Evolutionary conservation across 2,888 invertebrate genomes (phyloP).

Genomic region (Cephus sareptanus): DNA sequence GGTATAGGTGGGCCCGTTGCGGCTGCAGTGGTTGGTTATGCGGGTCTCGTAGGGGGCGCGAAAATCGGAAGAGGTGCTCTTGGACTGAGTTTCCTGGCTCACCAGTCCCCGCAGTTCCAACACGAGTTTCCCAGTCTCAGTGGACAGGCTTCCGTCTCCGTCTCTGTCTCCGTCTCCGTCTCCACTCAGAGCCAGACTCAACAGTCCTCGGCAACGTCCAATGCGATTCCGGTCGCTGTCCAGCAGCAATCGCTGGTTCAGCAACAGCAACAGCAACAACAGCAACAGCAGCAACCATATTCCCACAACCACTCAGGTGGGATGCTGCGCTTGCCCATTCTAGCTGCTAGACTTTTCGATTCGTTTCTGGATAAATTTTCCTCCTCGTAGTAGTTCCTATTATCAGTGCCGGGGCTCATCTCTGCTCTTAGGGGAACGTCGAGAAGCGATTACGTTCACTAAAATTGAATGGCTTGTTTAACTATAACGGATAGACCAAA

Average conservation of each 20-base stretch:
- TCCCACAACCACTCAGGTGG: conserved; percentile 61
- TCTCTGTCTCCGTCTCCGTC: conserved; percentile 50
- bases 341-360: conserved; percentile 40
- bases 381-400: not conserved
- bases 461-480: not conserved
- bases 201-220: conserved; percentile 51
- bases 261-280: conserved; percentile 63
- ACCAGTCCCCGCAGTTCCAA: conserved; percentile 90
- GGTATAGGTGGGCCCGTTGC: conserved; percentile 52
- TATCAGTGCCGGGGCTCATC: not conserved
- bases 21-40: conserved; percentile 67
- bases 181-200: conserved; percentile 55
- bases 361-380: conserved; percentile 14
- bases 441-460: not conserved
- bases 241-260: conserved; percentile 62
- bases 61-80: conserved; percentile 68
- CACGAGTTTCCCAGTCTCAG: conserved; percentile 93
- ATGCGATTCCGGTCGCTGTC: conserved; percentile 50
- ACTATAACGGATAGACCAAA: not conserved
- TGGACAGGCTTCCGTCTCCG: conserved; percentile 49
- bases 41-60: conserved; percentile 73
- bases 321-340: conserved; percentile 41
- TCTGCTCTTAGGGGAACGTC: not conserved
- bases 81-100: conserved; percentile 67
- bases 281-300: conserved; percentile 64